Evolutionary conservation across 2,888 invertebrate genomes (phyloP), one percentile per base, ranked within the genome.

Genomic region (Allygus modestus): DNA sequence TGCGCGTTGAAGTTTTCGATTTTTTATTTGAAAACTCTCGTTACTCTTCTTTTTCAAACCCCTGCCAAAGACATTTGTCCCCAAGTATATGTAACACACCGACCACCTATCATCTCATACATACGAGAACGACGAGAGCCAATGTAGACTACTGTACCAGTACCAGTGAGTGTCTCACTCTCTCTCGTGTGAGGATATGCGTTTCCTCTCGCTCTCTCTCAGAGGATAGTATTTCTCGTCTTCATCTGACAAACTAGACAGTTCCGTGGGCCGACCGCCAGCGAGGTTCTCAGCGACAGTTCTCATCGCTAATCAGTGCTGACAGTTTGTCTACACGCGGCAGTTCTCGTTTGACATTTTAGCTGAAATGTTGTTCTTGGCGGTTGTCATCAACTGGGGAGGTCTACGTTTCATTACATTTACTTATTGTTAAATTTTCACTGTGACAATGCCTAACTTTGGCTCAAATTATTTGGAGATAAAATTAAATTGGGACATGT

Each of bases 201-300:
- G 11, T 31, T 65, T 15, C 31, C 9, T 28, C 31, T 65, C 65
- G 9, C 65, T 65, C 65, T 28, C 65, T 65, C 65, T 28, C 28
- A 31, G 65, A 28, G 28, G 65, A 65, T 31, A 65, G 12, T 28
- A 65, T 65, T 65, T 65, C 65, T 17, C 20, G 28, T 31, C 31
- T 54, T 54, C 69, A 15, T 37, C 41, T 41, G 71, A 71, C 71
- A 71, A 37, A 37, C 71, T 37, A 37, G 71, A 71, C 71, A 71
- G 71, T 71, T 41, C 71, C 20, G 37, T 37, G 37, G 71, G 71
- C 41, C 20, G 41, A 7, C 31, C 31, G 69, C 69, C 69, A 69
- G n/a, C 5, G 23, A 26, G 65, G 28, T 28, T 5, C n/a, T n/a
- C n/a, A n/a, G n/a, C n/a, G n/a, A n/a, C n/a, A n/a, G 65, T 28